Conservation (phyloP, 2,113 vertebrate species). For the Passer montanus region DNA sequence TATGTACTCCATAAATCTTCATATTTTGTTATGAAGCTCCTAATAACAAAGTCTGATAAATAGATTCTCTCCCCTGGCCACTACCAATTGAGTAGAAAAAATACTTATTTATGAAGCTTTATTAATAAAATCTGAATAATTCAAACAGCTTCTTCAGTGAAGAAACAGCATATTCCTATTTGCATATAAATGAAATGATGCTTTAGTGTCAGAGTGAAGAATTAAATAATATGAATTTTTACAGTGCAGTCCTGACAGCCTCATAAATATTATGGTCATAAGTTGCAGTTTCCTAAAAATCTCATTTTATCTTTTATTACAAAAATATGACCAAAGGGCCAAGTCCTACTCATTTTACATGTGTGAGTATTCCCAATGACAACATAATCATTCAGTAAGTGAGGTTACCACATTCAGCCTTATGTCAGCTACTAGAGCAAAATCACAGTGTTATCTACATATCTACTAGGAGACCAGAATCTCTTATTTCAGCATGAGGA, state of each 20-base stretch:
- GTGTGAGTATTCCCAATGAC: constrained; percentile 43
- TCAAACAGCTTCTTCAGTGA: constrained; percentile 58
- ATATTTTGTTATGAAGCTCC: constrained; percentile 61
- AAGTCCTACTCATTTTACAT: constrained; percentile 47
- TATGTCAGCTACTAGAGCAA: constrained; percentile 14
- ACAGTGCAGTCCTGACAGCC: constrained; percentile 48
- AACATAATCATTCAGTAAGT: constrained; percentile 55
- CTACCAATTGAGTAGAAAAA: constrained; percentile 62
- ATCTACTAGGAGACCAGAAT: constrained; percentile 16
- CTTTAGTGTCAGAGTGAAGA: constrained; percentile 70
- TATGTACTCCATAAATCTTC: constrained; percentile 62
- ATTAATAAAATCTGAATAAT: constrained; percentile 69
- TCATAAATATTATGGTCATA: constrained; percentile 69
- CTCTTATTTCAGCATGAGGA: not conserved
- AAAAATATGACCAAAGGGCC: constrained; percentile 58
- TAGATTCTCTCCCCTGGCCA: constrained; percentile 46
- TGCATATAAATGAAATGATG: constrained; percentile 73
- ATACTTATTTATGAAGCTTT: constrained; percentile 60
- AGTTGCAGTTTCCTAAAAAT: constrained; percentile 65
- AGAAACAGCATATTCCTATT: constrained; percentile 60
- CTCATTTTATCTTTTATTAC: constrained; percentile 70
- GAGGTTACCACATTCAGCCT: constrained; percentile 43
- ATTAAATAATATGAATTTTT: constrained; percentile 72
- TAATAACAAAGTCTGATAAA: constrained; percentile 61
- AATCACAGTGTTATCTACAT: not conserved